Base-by-base conservation (phyloP, 1,140 invertebrate genomes). In the Uloborus diversus region DNA sequence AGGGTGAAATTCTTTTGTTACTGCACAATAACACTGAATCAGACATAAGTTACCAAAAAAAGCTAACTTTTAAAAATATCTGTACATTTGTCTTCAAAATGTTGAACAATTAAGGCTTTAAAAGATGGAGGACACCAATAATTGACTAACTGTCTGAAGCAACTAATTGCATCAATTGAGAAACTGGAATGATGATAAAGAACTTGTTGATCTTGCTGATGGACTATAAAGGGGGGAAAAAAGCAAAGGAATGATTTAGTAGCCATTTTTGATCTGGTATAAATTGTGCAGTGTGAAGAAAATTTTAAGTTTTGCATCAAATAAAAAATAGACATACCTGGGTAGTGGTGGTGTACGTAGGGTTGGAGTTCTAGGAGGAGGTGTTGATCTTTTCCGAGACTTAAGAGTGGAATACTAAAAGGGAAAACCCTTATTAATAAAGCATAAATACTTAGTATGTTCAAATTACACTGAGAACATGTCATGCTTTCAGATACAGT, bases 321-420 rank as follows among this genome's bases (percentile, higher is more conserved):
- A 11, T 1, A 20, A 35, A 0, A 64, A 51, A n/a, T 33, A 70
- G 35, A 70, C 0, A 33, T 1, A 79, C 76, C 76, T 79, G 32
- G 76, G 76, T 59, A 69, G 76, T 20, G 76, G 76, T 42, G 53
- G 76, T 17, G 76, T 78, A 64, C 76, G 32, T n/a, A 68, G 20
- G 27, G 76, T 79, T 9, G 76, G 76, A 17, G 76, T 79, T 47
- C 65, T 68, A 25, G 76, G 76, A 20, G 76, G 64, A 13, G 76
- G 76, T 27, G 76, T 79, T 5, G 76, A 79, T 56, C 76, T 51
- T 33, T 69, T 68, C n/a, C 64, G n/a, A 23, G 33, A 20, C 27
- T 79, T 79, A 17, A 79, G 30, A 59, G 76, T 68, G 13, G 76
- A 79, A 69, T 79, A 79, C 76, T 79, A 27, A 66, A 3, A 53